Evolutionary conservation across 2,888 invertebrate species (phyloP), one percentile per base, ranked within the genome.

Genomic region (Schizotus pectinicornis): DNA sequence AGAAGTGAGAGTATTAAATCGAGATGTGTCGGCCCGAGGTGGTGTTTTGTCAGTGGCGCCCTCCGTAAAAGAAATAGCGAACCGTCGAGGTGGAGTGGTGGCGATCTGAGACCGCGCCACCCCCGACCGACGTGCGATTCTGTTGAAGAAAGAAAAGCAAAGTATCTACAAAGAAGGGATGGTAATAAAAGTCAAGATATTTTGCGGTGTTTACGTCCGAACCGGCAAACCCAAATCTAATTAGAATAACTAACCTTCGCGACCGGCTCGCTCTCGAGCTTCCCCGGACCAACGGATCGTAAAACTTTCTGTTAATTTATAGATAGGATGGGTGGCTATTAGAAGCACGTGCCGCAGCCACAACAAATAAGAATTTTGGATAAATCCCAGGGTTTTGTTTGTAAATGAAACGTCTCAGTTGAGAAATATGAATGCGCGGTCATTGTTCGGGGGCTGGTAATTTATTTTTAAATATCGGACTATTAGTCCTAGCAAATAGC

Each of bases 121-220:
- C 45, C 45, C 46, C 6, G 46, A 45, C 37, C 53, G 45, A 45
- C 37, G 53, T 36, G 41, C 53, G 46, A 53, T 53, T 53, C 32
- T 32, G 36, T 30, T 33, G 38, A 53, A 53, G 53, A 53, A 53
- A 46, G 46, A 46, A 53, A 46, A 38, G 53, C 53, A 36, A 35
- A 52, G 42, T 52, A 22, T n/a, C n/a, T 46, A 53, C 53, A 53
- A 53, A 53, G 37, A 38, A 34, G 53, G 53, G 53, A n/a, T n/a
- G n/a, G 14, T 53, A 53, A 53, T 53, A 53, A 53, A 53, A 53
- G 53, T 53, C 53, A 38, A 53, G 53, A 53, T 53, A 56, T 56
- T 50, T 45, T 56, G 56, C 38, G 50, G 56, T 56, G 56, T 56
- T 56, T 56, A 50, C 56, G 49, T 53, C 53, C 53, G 22, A 53